Evolutionary conservation across 64 coral and sea anemone genomes (phyloP), one percentile per base, ranked within the genome.

Genomic region (Porites australiensis): DNA sequence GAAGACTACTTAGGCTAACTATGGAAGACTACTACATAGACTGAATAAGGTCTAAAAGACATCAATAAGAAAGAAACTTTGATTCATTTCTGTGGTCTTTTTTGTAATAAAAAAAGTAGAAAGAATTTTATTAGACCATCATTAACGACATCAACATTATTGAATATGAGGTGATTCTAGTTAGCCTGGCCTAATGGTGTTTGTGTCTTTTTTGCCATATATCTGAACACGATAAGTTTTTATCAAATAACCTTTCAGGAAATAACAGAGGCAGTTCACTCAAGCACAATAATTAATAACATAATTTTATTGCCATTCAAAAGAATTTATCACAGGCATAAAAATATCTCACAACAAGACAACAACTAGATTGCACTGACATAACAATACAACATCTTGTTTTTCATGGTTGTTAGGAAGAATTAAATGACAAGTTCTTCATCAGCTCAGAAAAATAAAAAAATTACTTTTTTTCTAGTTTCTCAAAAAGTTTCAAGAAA

Each of bases 1-100:
- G 54, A 80, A 43, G 77, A 80, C 77, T 80, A 80, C 77, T 80
- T 80, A 14, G 55, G 55, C 77, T 60, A 80, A 80, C 77, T 57
- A 79, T 79, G 50, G 52, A 79, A 79, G 76, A 57, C 76, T 79
- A 79, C 76, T 79, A 57, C 76, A 57, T 59, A 79, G 52, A 79
- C 76, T 79, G 76, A 76, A 49, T 76, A 71, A 71, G 68, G 68
- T 71, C 68, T 71, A 71, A 71, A 23, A 71, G 68, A 23, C 68
- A 71, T 71, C 68, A 71, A 71, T 71, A 71, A 71, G 68, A 67
- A 67, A 67, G 64, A 66, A n/a, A 14, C 16, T 66, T 66, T 66
- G 64, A 66, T 66, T 66, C 19, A 66, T 66, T 66, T 66, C 64
- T 66, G 64, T 66, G 64, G 64, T 66, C 64, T 66, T 66, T 15